Evolutionary conservation across 2,888 invertebrate genomes (phyloP).

Genomic region (Seira ritae): DNA sequence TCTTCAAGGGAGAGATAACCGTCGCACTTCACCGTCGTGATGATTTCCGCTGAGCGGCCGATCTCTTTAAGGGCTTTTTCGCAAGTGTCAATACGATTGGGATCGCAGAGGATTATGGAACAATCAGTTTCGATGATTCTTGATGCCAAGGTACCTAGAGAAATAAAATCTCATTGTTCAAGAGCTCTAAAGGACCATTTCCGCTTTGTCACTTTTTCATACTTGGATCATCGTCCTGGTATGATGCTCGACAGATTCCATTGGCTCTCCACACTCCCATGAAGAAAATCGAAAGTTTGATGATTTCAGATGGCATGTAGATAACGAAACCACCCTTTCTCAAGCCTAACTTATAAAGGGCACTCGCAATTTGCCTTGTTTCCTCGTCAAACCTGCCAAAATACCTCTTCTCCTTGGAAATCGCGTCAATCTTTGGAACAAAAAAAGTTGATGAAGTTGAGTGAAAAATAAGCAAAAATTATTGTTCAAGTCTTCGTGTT

Average conservation of each 20-base stretch:
- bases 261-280: conserved; percentile 66
- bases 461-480: not conserved
- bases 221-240: conserved; percentile 66
- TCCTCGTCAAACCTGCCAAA: conserved; percentile 77
- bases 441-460: no score
- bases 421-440: conserved; percentile 81
- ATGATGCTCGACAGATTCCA: conserved; percentile 60
- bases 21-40: conserved; percentile 42
- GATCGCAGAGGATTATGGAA: conserved; percentile 62
- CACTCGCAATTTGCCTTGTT: conserved; percentile 58
- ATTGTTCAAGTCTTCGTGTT: not conserved
- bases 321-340: conserved; percentile 56
- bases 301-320: conserved; percentile 60
- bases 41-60: conserved; percentile 64
- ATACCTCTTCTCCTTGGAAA: conserved; percentile 79
- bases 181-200: no score
- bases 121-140: conserved; percentile 59
- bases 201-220: no score
- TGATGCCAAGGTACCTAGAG: conserved; percentile 46
- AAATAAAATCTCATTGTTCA: no score
- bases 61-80: conserved; percentile 33
- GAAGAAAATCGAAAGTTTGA: conserved; percentile 52
- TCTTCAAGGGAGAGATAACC: conserved; percentile 22
- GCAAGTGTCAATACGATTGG: conserved; percentile 39
- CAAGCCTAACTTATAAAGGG: conserved; percentile 61